Conservation (phyloP, 2,888 invertebrate species). For the Mimas tiliae region DNA sequence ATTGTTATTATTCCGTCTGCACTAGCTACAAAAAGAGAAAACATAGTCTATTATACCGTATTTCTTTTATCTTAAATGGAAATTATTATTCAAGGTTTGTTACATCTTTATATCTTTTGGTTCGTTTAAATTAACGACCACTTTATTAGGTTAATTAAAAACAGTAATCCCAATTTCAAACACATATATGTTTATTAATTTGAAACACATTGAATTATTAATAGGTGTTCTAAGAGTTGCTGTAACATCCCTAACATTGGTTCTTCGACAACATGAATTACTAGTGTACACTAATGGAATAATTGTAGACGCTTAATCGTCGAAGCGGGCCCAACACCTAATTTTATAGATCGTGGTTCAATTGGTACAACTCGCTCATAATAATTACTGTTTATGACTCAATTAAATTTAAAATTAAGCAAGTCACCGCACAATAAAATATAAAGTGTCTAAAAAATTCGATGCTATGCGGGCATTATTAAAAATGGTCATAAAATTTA, state of each 20-base stretch:
- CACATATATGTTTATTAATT: not conserved
- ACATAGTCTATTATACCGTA: not conserved
- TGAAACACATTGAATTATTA: not conserved
- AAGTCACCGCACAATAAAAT: conserved; percentile 36
- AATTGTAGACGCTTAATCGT: conserved; percentile 14
- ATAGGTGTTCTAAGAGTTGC: not conserved
- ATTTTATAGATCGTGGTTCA: conserved; percentile 32
- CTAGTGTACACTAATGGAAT: conserved; percentile 9
- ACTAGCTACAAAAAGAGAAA: not conserved
- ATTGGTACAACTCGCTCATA: conserved; percentile 37
- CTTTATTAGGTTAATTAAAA: not conserved
- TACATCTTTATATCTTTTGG: too few species aligned
- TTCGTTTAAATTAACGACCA: not conserved
- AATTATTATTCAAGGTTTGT: too few species aligned
- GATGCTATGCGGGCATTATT: conserved; percentile 15
- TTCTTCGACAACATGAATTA: conserved; percentile 7
- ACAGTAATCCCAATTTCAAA: not conserved
- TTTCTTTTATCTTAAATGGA: too few species aligned
- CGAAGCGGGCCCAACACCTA: conserved; percentile 6
- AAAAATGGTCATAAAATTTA: conserved; percentile 21
- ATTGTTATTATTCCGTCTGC: not conserved
- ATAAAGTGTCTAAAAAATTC: conserved; percentile 20
- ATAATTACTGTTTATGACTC: conserved; percentile 44
- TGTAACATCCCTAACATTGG: not conserved
- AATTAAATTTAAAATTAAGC: conserved; percentile 47